Evolutionary conservation across 2,113 vertebrate genomes (phyloP), one percentile per base, ranked within the genome.

Genomic region (Agapornis roseicollis): DNA sequence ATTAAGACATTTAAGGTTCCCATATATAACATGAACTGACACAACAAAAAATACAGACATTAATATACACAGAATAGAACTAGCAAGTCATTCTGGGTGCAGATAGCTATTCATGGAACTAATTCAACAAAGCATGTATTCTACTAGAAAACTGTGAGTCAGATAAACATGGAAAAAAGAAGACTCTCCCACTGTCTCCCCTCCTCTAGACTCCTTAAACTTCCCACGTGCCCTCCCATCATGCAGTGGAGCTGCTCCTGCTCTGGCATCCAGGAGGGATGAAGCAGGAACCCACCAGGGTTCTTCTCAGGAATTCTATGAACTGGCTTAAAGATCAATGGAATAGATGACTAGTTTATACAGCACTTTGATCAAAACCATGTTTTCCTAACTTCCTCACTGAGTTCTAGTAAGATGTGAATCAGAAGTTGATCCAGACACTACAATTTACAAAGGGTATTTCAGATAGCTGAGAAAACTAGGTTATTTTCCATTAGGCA

Each of bases 401-500:
- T 12, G 60, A 86, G 50, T 61, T 94, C 88, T 86, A 95, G 71
- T 65, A 84, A 23, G 65, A 95, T 29, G 39, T 1, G 39, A 81
- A 90, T 41, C 80, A 96, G 82, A 90, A 96, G 93, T 58, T 93
- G 55, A 95, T 94, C 85, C 0, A 1, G 85, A 84, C 69, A 42
- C 80, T 94, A 94, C 13, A 80, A 68, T 88, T 95, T 88, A 94
- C 76, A 96, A 74, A 44, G 22, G 88, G 28, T 49, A 72, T 69
- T 95, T 93, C 42, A 52, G 90, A 83, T 68, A 88, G 76, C 80
- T 49, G 28, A 78, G 72, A 80, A 93, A 93, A 94, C 44, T 64
- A 71, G 29, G 93, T 97, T 84, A 83, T 42, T 93, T 68, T 80
- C 79, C 39, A 68, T 49, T 60, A 96, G 76, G 80, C 80, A 83